phyloP scores from a whole-genome alignment of 2,797 vertebrate species.

The Thripadectes ignobilis region DNA sequence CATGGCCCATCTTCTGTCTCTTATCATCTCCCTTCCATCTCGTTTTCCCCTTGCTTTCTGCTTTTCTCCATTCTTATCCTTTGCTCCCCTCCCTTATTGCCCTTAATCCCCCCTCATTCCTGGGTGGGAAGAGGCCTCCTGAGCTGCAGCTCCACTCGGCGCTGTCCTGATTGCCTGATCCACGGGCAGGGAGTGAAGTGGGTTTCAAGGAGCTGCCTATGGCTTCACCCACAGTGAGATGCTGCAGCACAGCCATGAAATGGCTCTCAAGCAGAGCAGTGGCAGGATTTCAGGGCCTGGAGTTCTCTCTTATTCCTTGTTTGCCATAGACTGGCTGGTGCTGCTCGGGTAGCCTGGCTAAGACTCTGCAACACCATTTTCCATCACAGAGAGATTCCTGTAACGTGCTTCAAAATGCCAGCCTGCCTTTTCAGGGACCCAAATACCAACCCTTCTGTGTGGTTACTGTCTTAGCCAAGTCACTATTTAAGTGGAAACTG shows the following conservation, averaged over 20 bases:
- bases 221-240: not conserved
- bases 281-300: not conserved
- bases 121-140: not conserved
- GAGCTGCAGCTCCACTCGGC: not conserved
- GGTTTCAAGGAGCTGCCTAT: constrained; percentile 29
- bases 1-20: not conserved
- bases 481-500: not conserved
- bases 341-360: not conserved
- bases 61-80: not conserved
- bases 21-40: not conserved
- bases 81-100: not conserved
- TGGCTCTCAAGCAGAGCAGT: constrained; percentile 30
- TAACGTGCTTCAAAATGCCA: not conserved
- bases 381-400: not conserved
- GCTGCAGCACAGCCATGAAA: not conserved
- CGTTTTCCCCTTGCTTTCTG: not conserved
- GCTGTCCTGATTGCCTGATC: constrained; percentile 2
- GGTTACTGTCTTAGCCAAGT: not conserved
- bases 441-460: not conserved
- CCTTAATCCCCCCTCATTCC: not conserved
- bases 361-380: not conserved
- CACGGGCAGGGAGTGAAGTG: constrained; percentile 6
- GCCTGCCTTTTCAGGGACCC: not conserved
- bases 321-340: not conserved
- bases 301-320: not conserved